phyloP scores from a whole-genome alignment of 2,113 vertebrate genomes.

The Theristicus caerulescens region DNA sequence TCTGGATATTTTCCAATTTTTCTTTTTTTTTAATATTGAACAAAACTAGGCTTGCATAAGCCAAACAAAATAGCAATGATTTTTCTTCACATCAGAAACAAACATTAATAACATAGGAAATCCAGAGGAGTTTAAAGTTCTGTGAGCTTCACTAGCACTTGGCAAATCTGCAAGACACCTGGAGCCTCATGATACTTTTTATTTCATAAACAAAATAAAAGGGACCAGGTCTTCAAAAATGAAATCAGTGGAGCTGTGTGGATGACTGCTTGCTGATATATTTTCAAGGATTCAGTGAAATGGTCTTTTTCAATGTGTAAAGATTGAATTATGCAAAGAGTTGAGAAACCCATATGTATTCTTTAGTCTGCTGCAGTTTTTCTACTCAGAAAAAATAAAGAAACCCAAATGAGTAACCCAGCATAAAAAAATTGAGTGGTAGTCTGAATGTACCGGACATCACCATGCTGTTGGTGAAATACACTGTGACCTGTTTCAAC shows the following conservation, averaged over 20 bases:
- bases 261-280: not conserved
- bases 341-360: not conserved
- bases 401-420: not conserved
- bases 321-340: not conserved
- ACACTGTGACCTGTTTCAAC: not conserved
- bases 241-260: not conserved
- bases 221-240: not conserved
- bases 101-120: constrained; percentile 13
- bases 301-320: not conserved
- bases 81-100: constrained; percentile 4
- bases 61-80: constrained; percentile 20
- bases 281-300: not conserved
- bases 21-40: not conserved
- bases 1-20: not conserved
- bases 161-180: constrained; percentile 1
- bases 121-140: constrained; percentile 16
- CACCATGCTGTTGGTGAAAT: not conserved
- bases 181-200: not conserved
- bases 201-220: not conserved
- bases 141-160: not conserved
- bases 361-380: not conserved
- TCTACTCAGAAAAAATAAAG: not conserved
- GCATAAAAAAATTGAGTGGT: rapidly evolving
- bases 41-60: not conserved
- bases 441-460: not conserved